Evolutionary conservation across 1,140 invertebrate genomes (phyloP), one percentile per base, ranked within the genome.

Genomic region (Sycobia sp.): DNA sequence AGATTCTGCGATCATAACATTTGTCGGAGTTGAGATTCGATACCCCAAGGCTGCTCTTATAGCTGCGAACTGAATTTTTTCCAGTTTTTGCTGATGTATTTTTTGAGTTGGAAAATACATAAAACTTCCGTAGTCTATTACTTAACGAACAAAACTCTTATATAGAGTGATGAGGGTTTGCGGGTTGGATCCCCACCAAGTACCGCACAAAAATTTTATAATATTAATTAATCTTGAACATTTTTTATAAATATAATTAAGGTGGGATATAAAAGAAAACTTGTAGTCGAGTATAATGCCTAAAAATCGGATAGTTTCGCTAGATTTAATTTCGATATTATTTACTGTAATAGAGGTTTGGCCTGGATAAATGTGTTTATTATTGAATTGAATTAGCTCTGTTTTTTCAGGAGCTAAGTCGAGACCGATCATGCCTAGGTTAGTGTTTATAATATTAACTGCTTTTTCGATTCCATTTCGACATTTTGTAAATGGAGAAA

Each of bases 21-120:
- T 51, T 0, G 27, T 51, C 1, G 49, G 49, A 3, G 49, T 51
- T 7, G 11, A 20, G 4, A 4, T 16, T 8, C 29, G n/a, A 22
- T 34, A 51, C 7, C 29, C 49, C 4, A 51, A 14, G 4, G 49
- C 49, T 49, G n/a, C n/a, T n/a, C n/a, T n/a, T n/a, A n/a, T n/a
- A n/a, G n/a, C n/a, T n/a, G n/a, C n/a, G n/a, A n/a, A n/a, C 4
- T 51, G 49, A 20, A 51, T 1, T 51, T 51, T 51, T 10, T 51
- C 27, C 1, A 51, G 4, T 51, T 51, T 18, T 27, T 49, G 0
- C 5, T 25, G 11, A 0, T 20, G 3, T 34, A 20, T 10, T 18
- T 18, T n/a, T n/a, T n/a, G n/a, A n/a, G n/a, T n/a, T n/a, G n/a
- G n/a, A n/a, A n/a, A n/a, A n/a, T n/a, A n/a, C 20, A 60, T 27